phyloP scores from a whole-genome alignment of 1,140 invertebrate species.

The Pollicipes pollicipes region DNA sequence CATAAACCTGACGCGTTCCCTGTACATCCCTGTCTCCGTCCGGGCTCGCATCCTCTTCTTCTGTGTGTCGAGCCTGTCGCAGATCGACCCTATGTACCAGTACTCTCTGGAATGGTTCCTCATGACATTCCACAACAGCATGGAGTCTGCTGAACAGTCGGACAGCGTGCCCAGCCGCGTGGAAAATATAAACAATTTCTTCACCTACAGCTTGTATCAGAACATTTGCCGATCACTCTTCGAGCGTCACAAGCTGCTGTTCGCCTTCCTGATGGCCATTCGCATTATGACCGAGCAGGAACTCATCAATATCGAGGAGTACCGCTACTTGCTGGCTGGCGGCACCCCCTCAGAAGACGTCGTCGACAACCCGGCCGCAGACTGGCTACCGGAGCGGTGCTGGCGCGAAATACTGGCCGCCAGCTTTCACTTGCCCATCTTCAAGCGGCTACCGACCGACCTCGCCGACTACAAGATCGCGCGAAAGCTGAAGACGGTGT shows the following conservation, averaged over 20 bases:
- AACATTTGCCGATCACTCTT: conserved; percentile 86
- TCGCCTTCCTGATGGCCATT: conserved; percentile 64
- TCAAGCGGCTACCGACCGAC: background rate
- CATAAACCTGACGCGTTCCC: conserved; percentile 46
- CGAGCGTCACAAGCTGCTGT: conserved; percentile 79
- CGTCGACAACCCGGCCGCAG: conserved; percentile 40
- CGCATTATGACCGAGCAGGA: conserved; percentile 58
- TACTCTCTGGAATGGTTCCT: conserved; percentile 62
- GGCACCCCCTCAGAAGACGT: conserved; percentile 62
- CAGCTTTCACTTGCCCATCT: background rate
- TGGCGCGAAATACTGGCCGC: conserved; percentile 69
- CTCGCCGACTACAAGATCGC: background rate
- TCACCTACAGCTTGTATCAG: conserved; percentile 75
- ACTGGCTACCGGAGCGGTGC: conserved; percentile 52
- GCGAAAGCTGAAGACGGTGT: background rate
- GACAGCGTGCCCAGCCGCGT: background rate
- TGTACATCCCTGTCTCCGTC: conserved; percentile 33
- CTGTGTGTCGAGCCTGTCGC: conserved; percentile 34
- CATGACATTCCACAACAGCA: conserved; percentile 44
- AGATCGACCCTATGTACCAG: conserved; percentile 39
- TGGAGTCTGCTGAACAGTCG: background rate
- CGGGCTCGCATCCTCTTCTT: conserved; percentile 36
- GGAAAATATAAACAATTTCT: conserved; percentile 25
- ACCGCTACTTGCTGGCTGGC: conserved; percentile 80
- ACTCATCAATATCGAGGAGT: conserved; percentile 50